phyloP scores from a whole-genome alignment of 1,140 invertebrate genomes.

The Cherax destructor region DNA sequence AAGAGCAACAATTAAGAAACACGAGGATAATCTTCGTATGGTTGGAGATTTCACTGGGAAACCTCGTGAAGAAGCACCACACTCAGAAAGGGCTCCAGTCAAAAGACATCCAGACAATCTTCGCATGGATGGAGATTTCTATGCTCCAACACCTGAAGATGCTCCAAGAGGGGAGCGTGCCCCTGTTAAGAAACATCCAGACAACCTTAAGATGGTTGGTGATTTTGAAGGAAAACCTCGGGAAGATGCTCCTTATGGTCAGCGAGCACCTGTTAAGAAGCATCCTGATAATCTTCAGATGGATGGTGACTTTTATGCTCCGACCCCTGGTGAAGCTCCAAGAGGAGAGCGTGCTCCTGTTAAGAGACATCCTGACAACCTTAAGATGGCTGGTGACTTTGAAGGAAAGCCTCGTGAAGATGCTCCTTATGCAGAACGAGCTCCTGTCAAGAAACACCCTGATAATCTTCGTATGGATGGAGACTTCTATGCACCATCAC shows the following conservation, averaged over 20 bases:
- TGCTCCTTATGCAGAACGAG: background rate
- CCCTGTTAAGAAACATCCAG: conserved; percentile 37
- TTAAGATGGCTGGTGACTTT: conserved; percentile 28
- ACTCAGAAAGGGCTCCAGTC: conserved; percentile 73
- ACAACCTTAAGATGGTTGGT: conserved; percentile 40
- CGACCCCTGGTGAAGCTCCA: background rate
- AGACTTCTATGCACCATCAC: conserved; percentile 61
- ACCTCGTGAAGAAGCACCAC: conserved; percentile 25
- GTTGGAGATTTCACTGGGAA: conserved; percentile 70
- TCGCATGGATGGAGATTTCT: conserved; percentile 43
- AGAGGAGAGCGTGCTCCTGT: background rate
- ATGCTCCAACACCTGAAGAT: conserved; percentile 14
- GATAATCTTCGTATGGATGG: conserved; percentile 39
- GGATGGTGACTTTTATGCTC: conserved; percentile 11
- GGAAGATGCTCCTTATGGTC: conserved; percentile 10
- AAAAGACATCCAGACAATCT: conserved; percentile 79
- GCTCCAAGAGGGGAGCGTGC: conserved; percentile 42
- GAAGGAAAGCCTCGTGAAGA: background rate
- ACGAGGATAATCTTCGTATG: conserved; percentile 40
- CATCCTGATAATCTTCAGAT: conserved; percentile 4
- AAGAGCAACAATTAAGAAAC: conserved; percentile 34
- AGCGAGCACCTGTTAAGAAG: conserved; percentile 15
- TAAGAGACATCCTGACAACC: conserved; percentile 39
- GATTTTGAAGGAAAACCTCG: conserved; percentile 12
- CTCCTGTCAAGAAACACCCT: background rate